These are phyloP conservation scores for Aphyosemion australe DNA, from an alignment of 2,113 vertebrate genomes.

Conservation along the genomic window DNA sequence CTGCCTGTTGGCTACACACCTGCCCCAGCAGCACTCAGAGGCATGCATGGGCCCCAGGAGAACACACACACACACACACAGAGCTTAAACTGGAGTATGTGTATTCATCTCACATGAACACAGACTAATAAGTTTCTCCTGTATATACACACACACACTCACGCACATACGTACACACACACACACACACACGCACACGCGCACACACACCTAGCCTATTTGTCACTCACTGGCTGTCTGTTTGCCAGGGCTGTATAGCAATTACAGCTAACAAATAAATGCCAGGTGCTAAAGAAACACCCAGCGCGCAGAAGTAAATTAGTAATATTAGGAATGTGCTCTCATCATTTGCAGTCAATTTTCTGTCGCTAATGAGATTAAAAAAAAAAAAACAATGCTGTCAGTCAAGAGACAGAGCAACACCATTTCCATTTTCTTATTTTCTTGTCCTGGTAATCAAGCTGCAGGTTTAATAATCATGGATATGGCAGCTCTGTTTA, in stretches of 20 bases:
- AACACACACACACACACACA: conserved; percentile 17
- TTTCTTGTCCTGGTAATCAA: conserved; percentile 60
- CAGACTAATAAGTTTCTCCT: neutral
- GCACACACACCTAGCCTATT: conserved; percentile 24
- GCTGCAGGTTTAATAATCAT: conserved; percentile 71
- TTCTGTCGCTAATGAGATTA: conserved; percentile 77
- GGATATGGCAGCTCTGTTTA: conserved; percentile 70
- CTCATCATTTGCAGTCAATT: conserved; percentile 81
- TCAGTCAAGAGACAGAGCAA: conserved; percentile 72
- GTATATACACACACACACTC: neutral
- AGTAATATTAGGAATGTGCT: conserved; percentile 72
- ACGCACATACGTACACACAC: too few species aligned
- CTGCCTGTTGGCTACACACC: conserved; percentile 79
- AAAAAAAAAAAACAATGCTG: conserved; percentile 77
- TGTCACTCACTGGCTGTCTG: conserved; percentile 57
- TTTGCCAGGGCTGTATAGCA: conserved; percentile 65
- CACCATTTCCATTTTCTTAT: conserved; percentile 72
- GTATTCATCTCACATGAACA: neutral
- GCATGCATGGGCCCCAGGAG: conserved; percentile 68
- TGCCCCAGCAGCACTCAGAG: conserved; percentile 75
- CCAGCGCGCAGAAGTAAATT: conserved; percentile 63
- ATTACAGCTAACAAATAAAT: conserved; percentile 70
- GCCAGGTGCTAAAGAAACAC: conserved; percentile 56
- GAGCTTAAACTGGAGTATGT: neutral
- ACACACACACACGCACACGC: neutral